Evolutionary conservation across 2,113 vertebrate species (phyloP).

Genomic region (Platichthys flesus): DNA sequence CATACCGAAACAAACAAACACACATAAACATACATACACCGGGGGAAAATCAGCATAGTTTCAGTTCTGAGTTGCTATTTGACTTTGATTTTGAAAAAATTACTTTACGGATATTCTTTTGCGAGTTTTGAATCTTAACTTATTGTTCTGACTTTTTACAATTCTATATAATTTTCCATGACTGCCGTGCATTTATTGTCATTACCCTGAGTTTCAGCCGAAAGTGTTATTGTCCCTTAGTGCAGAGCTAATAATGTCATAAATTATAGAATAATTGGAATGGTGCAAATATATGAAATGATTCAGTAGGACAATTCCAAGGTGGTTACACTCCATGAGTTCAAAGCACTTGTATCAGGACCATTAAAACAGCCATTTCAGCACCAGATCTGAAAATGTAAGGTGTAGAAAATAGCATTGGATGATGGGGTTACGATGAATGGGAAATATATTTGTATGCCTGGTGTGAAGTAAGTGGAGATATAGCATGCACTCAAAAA

Average conservation of each 20-base stretch:
- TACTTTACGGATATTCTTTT: no score
- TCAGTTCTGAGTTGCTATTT: no score
- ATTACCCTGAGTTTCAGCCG: slow-evolving; percentile 29
- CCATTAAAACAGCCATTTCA: slow-evolving; percentile 58
- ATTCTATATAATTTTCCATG: not conserved
- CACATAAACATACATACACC: no score
- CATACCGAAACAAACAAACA: no score
- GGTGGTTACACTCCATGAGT: slow-evolving; percentile 59
- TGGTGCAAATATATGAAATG: slow-evolving; percentile 57
- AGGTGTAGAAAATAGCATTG: slow-evolving; percentile 20
- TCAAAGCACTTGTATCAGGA: slow-evolving; percentile 59
- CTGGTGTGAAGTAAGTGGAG: no score
- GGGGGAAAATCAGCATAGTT: no score
- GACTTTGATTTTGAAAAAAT: no score
- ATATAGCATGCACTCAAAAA: no score
- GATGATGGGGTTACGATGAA: not conserved
- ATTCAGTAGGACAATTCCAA: slow-evolving; percentile 53
- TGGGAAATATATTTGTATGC: not conserved
- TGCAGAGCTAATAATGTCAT: slow-evolving; percentile 29
- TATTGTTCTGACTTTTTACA: not conserved
- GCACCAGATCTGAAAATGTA: slow-evolving; percentile 34
- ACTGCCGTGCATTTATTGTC: slow-evolving; percentile 38
- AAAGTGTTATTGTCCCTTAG: slow-evolving; percentile 23
- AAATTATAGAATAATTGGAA: slow-evolving; percentile 61
- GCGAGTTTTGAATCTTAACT: not conserved